Conservation (phyloP, 2,888 invertebrate genomes). For the Apodemia zela region DNA sequence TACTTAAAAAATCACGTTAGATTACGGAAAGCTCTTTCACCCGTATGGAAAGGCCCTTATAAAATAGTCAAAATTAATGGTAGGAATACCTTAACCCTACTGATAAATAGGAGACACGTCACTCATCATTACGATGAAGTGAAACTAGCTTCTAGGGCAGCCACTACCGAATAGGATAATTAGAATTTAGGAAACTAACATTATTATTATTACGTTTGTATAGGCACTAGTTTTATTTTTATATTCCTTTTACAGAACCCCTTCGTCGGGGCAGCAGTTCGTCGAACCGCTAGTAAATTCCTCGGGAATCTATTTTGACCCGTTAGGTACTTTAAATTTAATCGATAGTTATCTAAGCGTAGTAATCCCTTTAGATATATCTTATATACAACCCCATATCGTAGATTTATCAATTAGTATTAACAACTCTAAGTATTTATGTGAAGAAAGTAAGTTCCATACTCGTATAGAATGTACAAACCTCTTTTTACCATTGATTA, state of each 20-base stretch:
- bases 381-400: background rate
- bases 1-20: too few relatives aligned
- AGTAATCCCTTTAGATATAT: slow-evolving; percentile 3
- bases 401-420: background rate
- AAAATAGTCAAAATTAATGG: too few relatives aligned
- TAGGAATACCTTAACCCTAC: too few relatives aligned
- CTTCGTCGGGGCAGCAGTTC: background rate
- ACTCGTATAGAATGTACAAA: background rate
- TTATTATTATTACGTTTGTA: too few relatives aligned
- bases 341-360: background rate
- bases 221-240: background rate
- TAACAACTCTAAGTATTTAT: background rate
- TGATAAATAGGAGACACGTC: too few relatives aligned
- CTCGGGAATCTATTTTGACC: background rate
- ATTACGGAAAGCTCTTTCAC: too few relatives aligned
- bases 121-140: too few relatives aligned
- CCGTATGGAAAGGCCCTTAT: too few relatives aligned
- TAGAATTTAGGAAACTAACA: too few relatives aligned
- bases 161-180: too few relatives aligned
- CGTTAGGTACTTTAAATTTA: background rate
- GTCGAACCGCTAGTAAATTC: background rate
- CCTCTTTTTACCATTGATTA: background rate
- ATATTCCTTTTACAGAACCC: background rate
- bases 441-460: background rate
- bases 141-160: too few relatives aligned